Percentiles rank a stretch among this genome's conserved stretches.
Evolutionary conservation across 2,797 vertebrate species (phyloP).

Genomic region (Poecilia picta): DNA sequence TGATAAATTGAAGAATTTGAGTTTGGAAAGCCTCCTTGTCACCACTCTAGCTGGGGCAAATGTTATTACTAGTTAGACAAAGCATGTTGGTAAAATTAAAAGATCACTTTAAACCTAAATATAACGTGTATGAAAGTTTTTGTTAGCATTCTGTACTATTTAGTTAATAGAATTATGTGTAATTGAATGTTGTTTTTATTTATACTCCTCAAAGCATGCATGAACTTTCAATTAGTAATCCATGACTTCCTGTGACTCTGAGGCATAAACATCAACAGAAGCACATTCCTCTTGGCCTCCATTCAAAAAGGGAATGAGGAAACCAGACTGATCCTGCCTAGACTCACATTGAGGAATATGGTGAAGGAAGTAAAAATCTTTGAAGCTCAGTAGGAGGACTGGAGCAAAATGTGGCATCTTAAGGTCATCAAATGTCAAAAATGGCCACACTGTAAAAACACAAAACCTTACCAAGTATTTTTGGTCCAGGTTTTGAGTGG

Average conservation of each 20-base stretch:
- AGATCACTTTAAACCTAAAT: neutral
- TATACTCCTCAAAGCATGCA: too few relatives aligned
- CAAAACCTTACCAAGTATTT: too few relatives aligned
- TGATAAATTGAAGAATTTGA: neutral
- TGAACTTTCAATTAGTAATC: too few relatives aligned
- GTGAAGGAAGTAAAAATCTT: neutral
- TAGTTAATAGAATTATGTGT: neutral
- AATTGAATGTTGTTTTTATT: too few relatives aligned
- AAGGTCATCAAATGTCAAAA: neutral
- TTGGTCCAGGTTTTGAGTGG: too few relatives aligned
- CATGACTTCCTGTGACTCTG: too few relatives aligned
- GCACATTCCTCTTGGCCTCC: neutral
- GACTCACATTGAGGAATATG: neutral
- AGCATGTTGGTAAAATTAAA: neutral
- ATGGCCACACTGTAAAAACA: too few relatives aligned
- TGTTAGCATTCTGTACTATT: neutral
- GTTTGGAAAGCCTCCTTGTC: neutral
- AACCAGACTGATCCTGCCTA: neutral
- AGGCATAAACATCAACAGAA: too few relatives aligned
- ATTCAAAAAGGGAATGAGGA: neutral
- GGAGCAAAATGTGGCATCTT: neutral
- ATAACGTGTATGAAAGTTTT: neutral
- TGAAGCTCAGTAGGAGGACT: neutral
- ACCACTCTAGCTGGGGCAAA: neutral
- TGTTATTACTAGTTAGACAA: neutral